phyloP scores from a whole-genome alignment of 2,888 invertebrate genomes.

The Chrysodeixis includens region DNA sequence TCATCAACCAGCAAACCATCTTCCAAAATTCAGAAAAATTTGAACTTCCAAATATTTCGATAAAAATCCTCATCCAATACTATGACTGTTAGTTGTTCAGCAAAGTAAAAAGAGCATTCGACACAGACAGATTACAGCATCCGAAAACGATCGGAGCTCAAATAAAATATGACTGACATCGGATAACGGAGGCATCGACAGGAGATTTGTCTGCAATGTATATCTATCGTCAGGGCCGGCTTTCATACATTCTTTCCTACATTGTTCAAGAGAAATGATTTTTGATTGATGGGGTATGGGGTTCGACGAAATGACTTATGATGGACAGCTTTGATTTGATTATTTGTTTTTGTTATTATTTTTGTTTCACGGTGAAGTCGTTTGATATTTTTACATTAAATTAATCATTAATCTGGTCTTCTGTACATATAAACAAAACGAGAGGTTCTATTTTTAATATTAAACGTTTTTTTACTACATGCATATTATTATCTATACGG shows the following conservation, averaged over 20 bases:
- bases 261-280: background rate
- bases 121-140: slow-evolving; percentile 4
- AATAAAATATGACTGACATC: slow-evolving; percentile 4
- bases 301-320: background rate
- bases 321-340: no score
- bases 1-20: no score
- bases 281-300: background rate
- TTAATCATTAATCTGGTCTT: no score
- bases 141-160: background rate
- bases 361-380: no score
- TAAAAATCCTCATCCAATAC: background rate
- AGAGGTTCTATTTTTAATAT: no score
- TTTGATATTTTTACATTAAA: no score
- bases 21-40: no score
- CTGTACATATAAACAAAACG: no score
- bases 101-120: background rate
- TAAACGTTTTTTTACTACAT: no score
- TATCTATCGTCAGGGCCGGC: background rate
- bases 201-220: slow-evolving; percentile 1
- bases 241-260: background rate
- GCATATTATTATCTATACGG: no score
- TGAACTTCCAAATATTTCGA: background rate
- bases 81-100: background rate
- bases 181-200: slow-evolving; percentile 4
- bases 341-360: no score